These are phyloP conservation scores for Otolemur crassicaudatus DNA, from an alignment of 2,797 vertebrate species.

Conservation along the genomic window DNA sequence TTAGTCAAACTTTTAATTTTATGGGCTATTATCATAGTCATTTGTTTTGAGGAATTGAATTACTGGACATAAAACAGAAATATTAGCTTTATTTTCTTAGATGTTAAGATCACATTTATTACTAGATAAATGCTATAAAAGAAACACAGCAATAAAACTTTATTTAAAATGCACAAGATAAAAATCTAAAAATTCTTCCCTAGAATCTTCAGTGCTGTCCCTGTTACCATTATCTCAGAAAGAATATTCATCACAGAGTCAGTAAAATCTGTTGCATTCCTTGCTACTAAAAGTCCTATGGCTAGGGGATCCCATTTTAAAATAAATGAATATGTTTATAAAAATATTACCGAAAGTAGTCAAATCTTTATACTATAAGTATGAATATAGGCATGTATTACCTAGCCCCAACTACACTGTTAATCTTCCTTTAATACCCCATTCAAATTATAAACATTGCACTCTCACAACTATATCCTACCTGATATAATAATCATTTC, in stretches of 20 bases:
- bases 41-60: conserved; percentile 48
- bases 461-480: conserved; percentile 82
- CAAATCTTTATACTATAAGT: neutral
- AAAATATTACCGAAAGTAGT: neutral
- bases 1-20: conserved; percentile 1
- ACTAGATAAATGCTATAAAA: neutral
- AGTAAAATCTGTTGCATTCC: neutral
- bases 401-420: neutral
- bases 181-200: neutral
- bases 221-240: neutral
- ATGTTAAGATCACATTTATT: conserved; percentile 6
- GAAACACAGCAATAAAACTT: conserved; percentile 5
- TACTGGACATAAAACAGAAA: conserved; percentile 48
- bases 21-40: neutral
- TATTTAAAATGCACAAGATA: conserved; percentile 1
- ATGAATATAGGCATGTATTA: neutral
- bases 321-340: neutral
- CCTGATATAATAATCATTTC: conserved; percentile 98
- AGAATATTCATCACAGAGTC: neutral
- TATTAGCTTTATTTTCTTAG: conserved; percentile 20
- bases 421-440: conserved; percentile 32
- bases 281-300: neutral
- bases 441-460: neutral
- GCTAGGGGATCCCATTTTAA: neutral
- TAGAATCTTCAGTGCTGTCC: neutral